Base-by-base conservation (phyloP, 2,113 vertebrate species). In the Electrona antarctica region DNA sequence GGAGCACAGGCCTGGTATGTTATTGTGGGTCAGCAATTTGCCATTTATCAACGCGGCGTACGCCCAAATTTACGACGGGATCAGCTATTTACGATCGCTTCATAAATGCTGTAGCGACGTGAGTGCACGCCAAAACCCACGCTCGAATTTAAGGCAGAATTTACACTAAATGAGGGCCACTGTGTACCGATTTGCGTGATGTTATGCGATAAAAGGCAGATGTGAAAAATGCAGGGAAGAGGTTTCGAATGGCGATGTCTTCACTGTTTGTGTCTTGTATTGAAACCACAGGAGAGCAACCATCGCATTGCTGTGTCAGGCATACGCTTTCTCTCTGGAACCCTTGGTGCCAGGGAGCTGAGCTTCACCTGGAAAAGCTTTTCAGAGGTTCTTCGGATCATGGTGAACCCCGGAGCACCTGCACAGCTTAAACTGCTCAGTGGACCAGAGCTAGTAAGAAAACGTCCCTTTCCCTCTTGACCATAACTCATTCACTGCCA, bases 331-430 rank as follows among this genome's bases (percentile, higher is more conserved):
- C 77, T 71, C 14, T 82, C 90, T 4, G 93, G 95, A 28, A 52
- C 71, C 60, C 94, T 90, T 10, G 96, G 95, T 66, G 78, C 74
- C 71, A 95, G 93, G 88, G 94, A 97, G 73, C 10, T 99, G 60
- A 92, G 92, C 80, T 95, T 99, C 8, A 93, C 90, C 60, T 97
- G 94, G 93, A 83, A 78, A 81, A 84, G 85, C 29, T 96, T 94
- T 84, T 92, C 83, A 65, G 90, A 91, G 67, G 92, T 85, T 29
- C 67, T 94, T 75, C 90, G 84, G 12, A 51, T 99, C 13, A 93
- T 90, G 61, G 82, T 98, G 69, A 84, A 85, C 7, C 86, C 96
- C 13, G 97, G 97, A 74, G 87, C 83, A 13, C 96, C 97, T 64
- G 82, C 92, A 58, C 88, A 94, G 82, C 67, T 98, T 8, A 71